phyloP scores from a whole-genome alignment of 2,888 invertebrate species.

The Callyntrura sp. region DNA sequence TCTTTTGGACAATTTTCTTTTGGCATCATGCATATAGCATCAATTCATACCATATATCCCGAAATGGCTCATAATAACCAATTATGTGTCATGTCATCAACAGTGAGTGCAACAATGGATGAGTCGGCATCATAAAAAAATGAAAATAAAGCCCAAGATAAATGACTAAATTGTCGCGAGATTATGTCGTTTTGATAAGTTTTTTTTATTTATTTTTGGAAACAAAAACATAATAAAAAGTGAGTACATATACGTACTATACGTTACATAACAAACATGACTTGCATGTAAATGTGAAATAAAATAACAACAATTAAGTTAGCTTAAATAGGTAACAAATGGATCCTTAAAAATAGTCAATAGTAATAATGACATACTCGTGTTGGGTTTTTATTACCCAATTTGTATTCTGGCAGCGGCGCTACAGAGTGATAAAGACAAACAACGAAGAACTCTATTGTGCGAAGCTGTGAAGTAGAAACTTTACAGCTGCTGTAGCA shows the following conservation, averaged over 20 bases:
- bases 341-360: not conserved
- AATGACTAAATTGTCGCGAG: not conserved
- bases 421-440: not conserved
- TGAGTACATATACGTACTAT: constrained; percentile 11
- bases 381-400: not conserved
- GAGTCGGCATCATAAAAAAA: not conserved
- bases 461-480: too few species aligned
- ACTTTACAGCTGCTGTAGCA: too few species aligned
- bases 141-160: too few species aligned
- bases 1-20: constrained; percentile 10
- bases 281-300: constrained; percentile 12
- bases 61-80: too few species aligned
- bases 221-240: not conserved
- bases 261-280: constrained; percentile 23
- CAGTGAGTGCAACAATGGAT: too few species aligned
- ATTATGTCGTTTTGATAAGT: not conserved
- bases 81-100: too few species aligned
- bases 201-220: not conserved
- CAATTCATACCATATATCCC: too few species aligned
- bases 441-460: not conserved
- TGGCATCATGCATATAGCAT: constrained; percentile 26
- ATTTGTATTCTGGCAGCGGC: not conserved
- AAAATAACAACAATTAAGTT: constrained; percentile 12
- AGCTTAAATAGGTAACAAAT: constrained; percentile 5
- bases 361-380: not conserved